Conservation (phyloP, 2,888 invertebrate genomes). For the Parapristionchus giblindavisi region DNA sequence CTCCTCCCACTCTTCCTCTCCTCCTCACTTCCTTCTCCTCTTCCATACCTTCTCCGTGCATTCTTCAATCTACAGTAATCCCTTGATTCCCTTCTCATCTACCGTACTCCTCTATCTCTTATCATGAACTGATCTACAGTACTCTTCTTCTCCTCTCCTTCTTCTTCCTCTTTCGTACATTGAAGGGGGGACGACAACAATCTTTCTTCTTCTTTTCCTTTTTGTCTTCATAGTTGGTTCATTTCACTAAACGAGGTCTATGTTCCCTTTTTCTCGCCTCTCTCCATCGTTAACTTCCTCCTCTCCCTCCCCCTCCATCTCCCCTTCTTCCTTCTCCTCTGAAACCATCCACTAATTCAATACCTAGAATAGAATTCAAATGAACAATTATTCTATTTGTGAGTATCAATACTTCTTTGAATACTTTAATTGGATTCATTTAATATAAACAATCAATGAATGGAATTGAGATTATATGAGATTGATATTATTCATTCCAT, state of each 20-base stretch:
- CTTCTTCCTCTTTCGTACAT: not conserved
- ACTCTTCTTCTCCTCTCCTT: not conserved
- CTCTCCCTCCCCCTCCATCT: slow-evolving; percentile 13
- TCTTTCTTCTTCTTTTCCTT: not conserved
- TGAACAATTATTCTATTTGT: too few relatives aligned
- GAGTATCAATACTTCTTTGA: too few relatives aligned
- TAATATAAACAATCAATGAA: too few relatives aligned
- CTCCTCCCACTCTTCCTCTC: not conserved
- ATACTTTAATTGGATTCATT: too few relatives aligned
- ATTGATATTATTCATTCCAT: too few relatives aligned
- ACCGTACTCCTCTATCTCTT: not conserved
- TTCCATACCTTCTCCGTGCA: slow-evolving; percentile 33
- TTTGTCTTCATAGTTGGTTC: not conserved
- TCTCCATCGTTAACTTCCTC: too few relatives aligned
- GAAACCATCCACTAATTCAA: too few relatives aligned
- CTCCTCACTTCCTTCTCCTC: slow-evolving; percentile 3
- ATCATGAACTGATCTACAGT: not conserved
- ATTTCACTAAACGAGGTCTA: not conserved
- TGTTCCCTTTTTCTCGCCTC: not conserved
- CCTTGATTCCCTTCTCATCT: not conserved
- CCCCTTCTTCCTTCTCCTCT: not conserved
- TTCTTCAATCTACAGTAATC: not conserved
- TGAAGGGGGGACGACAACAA: too few relatives aligned
- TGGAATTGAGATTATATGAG: too few relatives aligned
- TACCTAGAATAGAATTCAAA: too few relatives aligned